These are phyloP conservation scores for Oreochromis tanganicae DNA, from an alignment of 2,113 vertebrate genomes.

Conservation along the genomic window DNA sequence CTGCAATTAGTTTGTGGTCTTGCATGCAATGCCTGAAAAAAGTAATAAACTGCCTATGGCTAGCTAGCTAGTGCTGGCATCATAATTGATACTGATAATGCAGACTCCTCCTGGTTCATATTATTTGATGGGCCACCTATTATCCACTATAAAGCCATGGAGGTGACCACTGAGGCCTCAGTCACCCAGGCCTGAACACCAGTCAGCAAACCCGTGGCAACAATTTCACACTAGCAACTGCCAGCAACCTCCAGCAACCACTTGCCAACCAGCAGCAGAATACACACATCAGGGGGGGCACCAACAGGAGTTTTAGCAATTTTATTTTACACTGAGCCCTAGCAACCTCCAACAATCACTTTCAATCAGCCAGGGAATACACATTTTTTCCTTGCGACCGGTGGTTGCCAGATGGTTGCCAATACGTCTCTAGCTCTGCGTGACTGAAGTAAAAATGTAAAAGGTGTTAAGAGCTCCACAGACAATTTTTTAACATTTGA, in stretches of 20 bases:
- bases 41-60: background rate
- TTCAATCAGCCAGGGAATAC: background rate
- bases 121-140: background rate
- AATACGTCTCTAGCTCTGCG: background rate
- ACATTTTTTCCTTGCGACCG: background rate
- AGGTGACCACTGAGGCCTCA: background rate
- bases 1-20: background rate
- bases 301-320: rapidly evolving
- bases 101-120: background rate
- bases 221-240: background rate
- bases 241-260: background rate
- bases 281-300: background rate
- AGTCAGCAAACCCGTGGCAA: background rate
- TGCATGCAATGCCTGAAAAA: background rate
- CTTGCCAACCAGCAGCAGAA: background rate
- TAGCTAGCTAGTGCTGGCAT: background rate
- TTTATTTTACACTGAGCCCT: background rate
- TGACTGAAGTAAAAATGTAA: background rate
- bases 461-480: background rate
- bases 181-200: background rate
- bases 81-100: background rate
- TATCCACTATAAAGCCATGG: background rate
- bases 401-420: background rate
- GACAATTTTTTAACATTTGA: background rate
- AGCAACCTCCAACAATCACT: background rate